Conservation (phyloP, 2,888 invertebrate species). For the Ennomos fuscantarius region DNA sequence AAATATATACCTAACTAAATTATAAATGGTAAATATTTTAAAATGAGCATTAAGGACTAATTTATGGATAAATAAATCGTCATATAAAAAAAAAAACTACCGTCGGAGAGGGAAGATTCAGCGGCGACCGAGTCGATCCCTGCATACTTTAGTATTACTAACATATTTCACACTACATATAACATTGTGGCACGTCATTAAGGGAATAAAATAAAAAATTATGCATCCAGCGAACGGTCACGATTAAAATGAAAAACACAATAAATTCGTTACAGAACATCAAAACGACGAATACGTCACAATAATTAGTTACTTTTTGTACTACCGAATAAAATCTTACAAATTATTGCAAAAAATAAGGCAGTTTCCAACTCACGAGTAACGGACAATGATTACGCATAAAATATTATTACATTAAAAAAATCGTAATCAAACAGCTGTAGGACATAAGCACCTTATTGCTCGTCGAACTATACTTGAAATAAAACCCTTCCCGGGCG, state of each 20-base stretch:
- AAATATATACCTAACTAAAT: conserved; percentile 69
- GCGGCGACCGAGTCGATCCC: conserved; percentile 65
- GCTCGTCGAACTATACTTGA: conserved; percentile 52
- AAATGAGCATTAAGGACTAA: conserved; percentile 82
- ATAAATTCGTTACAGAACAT: conserved; percentile 75
- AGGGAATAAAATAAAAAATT: conserved; percentile 60
- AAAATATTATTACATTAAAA: conserved; percentile 49
- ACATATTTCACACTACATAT: conserved; percentile 72
- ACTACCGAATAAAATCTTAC: conserved; percentile 66
- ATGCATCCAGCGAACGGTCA: conserved; percentile 63
- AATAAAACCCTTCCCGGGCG: conserved; percentile 40
- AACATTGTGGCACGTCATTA: conserved; percentile 81
- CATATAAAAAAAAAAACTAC: conserved; percentile 67
- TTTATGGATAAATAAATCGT: conserved; percentile 78
- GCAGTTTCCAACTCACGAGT: conserved; percentile 53
- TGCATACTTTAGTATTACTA: conserved; percentile 61
- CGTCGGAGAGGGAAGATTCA: conserved; percentile 45
- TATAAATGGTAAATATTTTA: conserved; percentile 80
- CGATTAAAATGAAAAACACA: conserved; percentile 51
- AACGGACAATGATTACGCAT: conserved; percentile 48
- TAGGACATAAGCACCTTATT: conserved; percentile 70
- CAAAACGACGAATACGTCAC: conserved; percentile 61
- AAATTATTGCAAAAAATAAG: conserved; percentile 59
- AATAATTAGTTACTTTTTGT: conserved; percentile 60
- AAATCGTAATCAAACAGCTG: conserved; percentile 56